A percentile compares a stretch with the other conserved stretches of the same genome.
phyloP scores from a whole-genome alignment of 2,113 vertebrate genomes.

The Erpornis zantholeuca region DNA sequence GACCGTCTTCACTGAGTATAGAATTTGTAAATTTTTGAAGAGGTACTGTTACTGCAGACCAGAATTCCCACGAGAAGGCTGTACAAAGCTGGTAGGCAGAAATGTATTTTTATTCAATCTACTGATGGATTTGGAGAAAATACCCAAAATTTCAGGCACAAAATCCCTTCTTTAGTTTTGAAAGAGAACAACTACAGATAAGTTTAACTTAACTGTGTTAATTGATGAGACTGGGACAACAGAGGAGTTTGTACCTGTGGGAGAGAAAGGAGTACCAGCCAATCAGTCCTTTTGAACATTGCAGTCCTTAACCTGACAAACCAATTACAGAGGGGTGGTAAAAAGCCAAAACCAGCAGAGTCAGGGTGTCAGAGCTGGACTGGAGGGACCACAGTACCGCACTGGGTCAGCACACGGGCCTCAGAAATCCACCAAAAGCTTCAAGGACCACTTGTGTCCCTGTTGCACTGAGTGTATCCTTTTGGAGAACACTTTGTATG shows the following conservation, averaged over 20 bases:
- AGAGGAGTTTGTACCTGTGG: neutral
- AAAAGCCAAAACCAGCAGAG: neutral
- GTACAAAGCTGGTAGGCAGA: neutral
- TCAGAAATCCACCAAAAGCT: neutral
- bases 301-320: neutral
- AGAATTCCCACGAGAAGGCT: neutral
- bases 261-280: neutral
- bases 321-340: rapidly evolving
- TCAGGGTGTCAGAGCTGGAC: neutral
- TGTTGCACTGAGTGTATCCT: neutral
- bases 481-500: neutral
- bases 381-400: neutral
- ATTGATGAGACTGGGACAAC: neutral
- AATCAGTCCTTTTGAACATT: neutral
- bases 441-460: rapidly evolving
- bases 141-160: neutral
- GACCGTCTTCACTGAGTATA: neutral
- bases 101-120: neutral
- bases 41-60: neutral
- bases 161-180: neutral
- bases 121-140: neutral
- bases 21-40: neutral
- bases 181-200: neutral
- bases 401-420: neutral
- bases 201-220: neutral